A percentile compares a stretch with the other conserved stretches of the same genome.
Conservation (phyloP, 2,797 vertebrate genomes). For the Phoxinus dragarum region DNA sequence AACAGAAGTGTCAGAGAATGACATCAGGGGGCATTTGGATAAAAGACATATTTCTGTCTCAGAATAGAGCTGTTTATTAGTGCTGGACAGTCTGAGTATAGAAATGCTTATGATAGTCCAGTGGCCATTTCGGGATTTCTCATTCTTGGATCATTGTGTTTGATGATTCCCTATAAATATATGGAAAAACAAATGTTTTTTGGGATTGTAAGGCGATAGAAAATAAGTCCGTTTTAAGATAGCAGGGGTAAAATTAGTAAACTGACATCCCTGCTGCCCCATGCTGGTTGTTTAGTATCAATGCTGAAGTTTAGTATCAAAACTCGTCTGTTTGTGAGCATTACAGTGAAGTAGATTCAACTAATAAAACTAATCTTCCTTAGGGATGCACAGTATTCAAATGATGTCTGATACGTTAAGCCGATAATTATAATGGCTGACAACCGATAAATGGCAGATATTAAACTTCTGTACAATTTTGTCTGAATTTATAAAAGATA, state of each 20-base stretch:
- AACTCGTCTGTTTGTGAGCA: constrained; percentile 3
- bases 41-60: constrained; percentile 39
- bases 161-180: neutral
- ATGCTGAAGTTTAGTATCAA: constrained; percentile 8
- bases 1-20: constrained; percentile 48
- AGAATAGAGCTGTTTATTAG: constrained; percentile 27
- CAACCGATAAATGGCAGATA: neutral
- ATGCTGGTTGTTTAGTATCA: constrained; percentile 33
- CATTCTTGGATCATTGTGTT: neutral
- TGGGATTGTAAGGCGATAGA: neutral
- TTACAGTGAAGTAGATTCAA: constrained; percentile 49
- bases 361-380: neutral
- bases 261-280: constrained; percentile 4
- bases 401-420: neutral
- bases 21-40: constrained; percentile 41
- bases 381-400: too few relatives aligned
- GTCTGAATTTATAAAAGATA: neutral
- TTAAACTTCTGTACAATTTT: neutral
- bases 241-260: neutral
- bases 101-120: neutral
- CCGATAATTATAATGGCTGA: neutral
- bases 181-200: neutral
- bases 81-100: neutral
- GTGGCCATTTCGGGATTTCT: neutral
- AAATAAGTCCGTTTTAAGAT: neutral